phyloP scores from a whole-genome alignment of 35 echinoderm and acorn worm genomes.

The Apostichopus parvimensis region DNA sequence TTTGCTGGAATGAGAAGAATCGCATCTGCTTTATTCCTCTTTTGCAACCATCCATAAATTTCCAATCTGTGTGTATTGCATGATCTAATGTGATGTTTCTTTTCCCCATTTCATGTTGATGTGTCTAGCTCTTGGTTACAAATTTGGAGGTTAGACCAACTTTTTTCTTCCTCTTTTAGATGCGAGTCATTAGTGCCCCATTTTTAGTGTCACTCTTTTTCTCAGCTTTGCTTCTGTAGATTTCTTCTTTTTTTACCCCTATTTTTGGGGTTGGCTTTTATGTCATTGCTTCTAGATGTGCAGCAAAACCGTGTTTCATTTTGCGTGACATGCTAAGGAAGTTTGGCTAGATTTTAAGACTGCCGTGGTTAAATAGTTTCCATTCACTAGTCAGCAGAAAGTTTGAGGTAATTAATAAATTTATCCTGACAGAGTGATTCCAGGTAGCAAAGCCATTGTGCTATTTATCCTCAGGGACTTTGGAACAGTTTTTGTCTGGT shows the following conservation, averaged over 20 bases:
- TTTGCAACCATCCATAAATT: background rate
- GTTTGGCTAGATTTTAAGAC: too few species aligned
- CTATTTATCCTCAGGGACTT: too few species aligned
- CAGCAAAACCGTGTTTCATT: too few species aligned
- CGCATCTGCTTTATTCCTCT: too few species aligned
- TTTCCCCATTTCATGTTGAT: constrained; percentile 26
- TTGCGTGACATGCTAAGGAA: too few species aligned
- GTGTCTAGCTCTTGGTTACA: constrained; percentile 44
- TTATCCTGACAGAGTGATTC: too few species aligned
- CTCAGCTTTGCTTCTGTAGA: background rate
- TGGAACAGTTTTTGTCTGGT: too few species aligned
- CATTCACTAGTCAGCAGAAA: background rate
- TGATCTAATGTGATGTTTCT: constrained; percentile 41
- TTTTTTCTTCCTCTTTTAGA: background rate
- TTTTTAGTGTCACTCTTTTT: background rate
- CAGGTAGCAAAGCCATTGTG: too few species aligned
- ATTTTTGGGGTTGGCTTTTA: background rate
- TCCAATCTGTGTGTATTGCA: constrained; percentile 33
- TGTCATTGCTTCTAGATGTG: too few species aligned
- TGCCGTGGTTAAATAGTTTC: too few species aligned
- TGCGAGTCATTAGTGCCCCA: background rate
- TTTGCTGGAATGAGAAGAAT: too few species aligned
- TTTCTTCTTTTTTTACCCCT: background rate
- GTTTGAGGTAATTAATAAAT: too few species aligned
- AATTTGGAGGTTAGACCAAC: constrained; percentile 57